Evolutionary conservation across 2,888 invertebrate genomes (phyloP), one percentile per base, ranked within the genome.

Genomic region (Polydrusus cervinus): DNA sequence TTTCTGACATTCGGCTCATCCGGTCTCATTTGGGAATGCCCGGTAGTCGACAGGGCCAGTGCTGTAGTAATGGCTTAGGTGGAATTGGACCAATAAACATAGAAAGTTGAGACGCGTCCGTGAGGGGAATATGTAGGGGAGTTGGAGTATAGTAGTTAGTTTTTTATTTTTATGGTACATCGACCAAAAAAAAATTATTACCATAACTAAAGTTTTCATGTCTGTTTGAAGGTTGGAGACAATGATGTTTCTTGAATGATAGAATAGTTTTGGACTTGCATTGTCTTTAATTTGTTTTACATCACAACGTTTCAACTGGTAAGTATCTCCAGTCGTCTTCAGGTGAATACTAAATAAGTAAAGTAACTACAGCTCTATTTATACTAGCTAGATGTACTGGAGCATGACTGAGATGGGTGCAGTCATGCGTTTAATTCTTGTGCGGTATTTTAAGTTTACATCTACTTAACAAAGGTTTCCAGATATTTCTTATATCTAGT

Each of bases 21-120:
- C 80, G 76, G 78, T 78, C 80, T 81, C 81, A 81, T 83, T 83
- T 82, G 81, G 82, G 81, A 81, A 81, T 82, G 75, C 80, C 80
- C 79, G 64, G 75, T 78, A 79, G 81, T 80, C 79, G 79, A 79
- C 78, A 78, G 78, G 80, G 78, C 79, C 75, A 74, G 79, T 79
- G 78, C 70, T 69, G 55, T 66, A 60, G 76, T 74, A 74, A 76
- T 74, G 70, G 74, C 73, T 76, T 70, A 74, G 74, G 71, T 82
- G 81, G 80, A 84, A 84, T 84, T 84, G 84, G 83, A 83, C 84
- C 84, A 84, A 84, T 84, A 84, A 83, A 83, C 83, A 83, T 83
- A 79, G 62, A 79, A 78, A 79, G 81, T 82, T 80, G 80, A 82
- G 80, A 67, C 55, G 75, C 38, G 68, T 71, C 57, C 72, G 75